Evolutionary conservation across 2,888 invertebrate species (phyloP).

Genomic region (Eurytoma californica): DNA sequence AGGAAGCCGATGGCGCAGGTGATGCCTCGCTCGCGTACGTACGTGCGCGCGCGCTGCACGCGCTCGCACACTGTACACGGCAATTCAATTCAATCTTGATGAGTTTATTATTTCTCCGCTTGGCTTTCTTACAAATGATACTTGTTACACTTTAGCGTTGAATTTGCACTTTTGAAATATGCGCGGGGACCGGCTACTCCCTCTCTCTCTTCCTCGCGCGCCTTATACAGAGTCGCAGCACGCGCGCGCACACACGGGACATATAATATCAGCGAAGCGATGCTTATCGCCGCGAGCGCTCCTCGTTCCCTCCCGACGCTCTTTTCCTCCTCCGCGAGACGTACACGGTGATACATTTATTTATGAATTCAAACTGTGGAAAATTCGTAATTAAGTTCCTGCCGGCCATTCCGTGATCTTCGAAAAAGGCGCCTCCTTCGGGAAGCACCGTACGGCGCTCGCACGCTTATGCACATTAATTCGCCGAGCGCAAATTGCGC

Average conservation of each 20-base stretch:
- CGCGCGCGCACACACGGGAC: too few species aligned
- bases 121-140: conserved; percentile 39
- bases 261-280: conserved; percentile 33
- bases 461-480: background rate
- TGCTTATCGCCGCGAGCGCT: conserved; percentile 23
- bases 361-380: conserved; percentile 28
- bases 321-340: background rate
- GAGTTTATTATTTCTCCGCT: conserved; percentile 45
- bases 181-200: background rate
- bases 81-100: conserved; percentile 36
- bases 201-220: background rate
- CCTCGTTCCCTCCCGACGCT: background rate
- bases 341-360: conserved; percentile 11
- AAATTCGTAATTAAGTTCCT: conserved; percentile 23
- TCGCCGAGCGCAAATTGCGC: background rate
- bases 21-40: too few species aligned
- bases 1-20: conserved; percentile 29
- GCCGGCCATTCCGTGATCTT: background rate
- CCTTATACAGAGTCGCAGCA: background rate
- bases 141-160: conserved; percentile 16
- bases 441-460: background rate
- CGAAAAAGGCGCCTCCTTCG: background rate
- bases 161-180: conserved; percentile 50
- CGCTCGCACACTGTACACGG: background rate
- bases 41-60: background rate